Evolutionary conservation across 2,797 vertebrate genomes (phyloP).

Genomic region (Sandelia bainsii): DNA sequence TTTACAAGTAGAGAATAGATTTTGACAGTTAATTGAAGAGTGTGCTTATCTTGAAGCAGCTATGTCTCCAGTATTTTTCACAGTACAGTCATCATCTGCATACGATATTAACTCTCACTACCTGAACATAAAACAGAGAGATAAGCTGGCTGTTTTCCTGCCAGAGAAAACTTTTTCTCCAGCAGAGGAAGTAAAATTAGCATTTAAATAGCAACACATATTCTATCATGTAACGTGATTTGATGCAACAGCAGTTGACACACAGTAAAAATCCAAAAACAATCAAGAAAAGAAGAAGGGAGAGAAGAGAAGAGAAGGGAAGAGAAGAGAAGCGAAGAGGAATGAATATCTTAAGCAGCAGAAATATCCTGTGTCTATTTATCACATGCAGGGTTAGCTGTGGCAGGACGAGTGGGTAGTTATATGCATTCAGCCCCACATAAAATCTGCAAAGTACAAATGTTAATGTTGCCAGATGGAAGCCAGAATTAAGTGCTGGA

Average conservation of each 20-base stretch:
- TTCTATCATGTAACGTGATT: constrained; percentile 66
- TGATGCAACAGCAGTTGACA: constrained; percentile 63
- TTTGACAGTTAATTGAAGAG: constrained; percentile 61
- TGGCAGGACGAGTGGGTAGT: not conserved
- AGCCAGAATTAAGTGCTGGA: constrained; percentile 11
- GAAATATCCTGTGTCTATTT: constrained; percentile 14
- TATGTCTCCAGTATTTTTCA: constrained; percentile 49
- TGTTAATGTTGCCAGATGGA: constrained; percentile 8
- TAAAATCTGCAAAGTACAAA: not conserved
- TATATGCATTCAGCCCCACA: not conserved
- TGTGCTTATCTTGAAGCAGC: constrained; percentile 47
- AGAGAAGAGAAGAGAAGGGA: not conserved
- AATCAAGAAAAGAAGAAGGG: constrained; percentile 29
- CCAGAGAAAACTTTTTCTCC: constrained; percentile 41
- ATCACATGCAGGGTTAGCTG: constrained; percentile 2
- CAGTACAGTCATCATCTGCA: constrained; percentile 47
- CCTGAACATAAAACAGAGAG: constrained; percentile 56
- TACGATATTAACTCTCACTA: constrained; percentile 48
- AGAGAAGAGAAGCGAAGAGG: not conserved
- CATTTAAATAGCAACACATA: constrained; percentile 77
- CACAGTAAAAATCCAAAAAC: constrained; percentile 52
- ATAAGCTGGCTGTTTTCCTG: constrained; percentile 63
- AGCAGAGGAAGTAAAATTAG: constrained; percentile 64
- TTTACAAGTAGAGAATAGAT: constrained; percentile 49
- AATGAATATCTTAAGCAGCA: constrained; percentile 19